Conservation (phyloP, 1,140 invertebrate species). For the Himalopsyche phryganea region DNA sequence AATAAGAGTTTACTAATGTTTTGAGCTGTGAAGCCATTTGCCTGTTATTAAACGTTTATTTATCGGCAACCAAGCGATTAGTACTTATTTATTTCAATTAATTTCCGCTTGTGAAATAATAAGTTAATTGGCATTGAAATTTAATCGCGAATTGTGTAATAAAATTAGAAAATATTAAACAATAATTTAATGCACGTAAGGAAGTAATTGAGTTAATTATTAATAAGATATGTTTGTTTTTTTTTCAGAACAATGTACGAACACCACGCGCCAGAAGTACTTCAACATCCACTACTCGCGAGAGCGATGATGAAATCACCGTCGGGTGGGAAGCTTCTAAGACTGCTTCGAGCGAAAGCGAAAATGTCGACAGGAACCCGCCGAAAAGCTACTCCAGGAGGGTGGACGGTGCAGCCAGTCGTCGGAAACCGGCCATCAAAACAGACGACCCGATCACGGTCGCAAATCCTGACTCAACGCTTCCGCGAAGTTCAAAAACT, state of each 20-base stretch:
- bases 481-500: slow-evolving; percentile 21
- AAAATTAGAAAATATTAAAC: not conserved
- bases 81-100: not conserved
- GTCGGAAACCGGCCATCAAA: slow-evolving; percentile 7
- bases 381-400: slow-evolving; percentile 25
- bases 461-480: slow-evolving; percentile 3
- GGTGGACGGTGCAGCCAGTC: slow-evolving; percentile 6
- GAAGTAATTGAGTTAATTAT: not conserved
- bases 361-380: not conserved
- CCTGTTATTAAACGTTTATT: too few relatives aligned
- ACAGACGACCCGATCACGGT: slow-evolving; percentile 7
- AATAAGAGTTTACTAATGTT: too few relatives aligned
- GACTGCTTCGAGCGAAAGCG: not conserved
- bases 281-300: slow-evolving; percentile 1
- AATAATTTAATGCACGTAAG: not conserved
- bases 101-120: not conserved
- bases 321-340: slow-evolving; percentile 19
- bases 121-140: not conserved
- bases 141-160: not conserved
- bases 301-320: slow-evolving; percentile 12
- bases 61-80: not conserved
- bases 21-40: too few relatives aligned
- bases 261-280: slow-evolving; percentile 9
- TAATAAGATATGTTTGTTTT: slow-evolving; percentile 8
- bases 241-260: slow-evolving; percentile 28